Base-by-base conservation (phyloP, 1,140 invertebrate species). In the Ganaspis sp. region DNA sequence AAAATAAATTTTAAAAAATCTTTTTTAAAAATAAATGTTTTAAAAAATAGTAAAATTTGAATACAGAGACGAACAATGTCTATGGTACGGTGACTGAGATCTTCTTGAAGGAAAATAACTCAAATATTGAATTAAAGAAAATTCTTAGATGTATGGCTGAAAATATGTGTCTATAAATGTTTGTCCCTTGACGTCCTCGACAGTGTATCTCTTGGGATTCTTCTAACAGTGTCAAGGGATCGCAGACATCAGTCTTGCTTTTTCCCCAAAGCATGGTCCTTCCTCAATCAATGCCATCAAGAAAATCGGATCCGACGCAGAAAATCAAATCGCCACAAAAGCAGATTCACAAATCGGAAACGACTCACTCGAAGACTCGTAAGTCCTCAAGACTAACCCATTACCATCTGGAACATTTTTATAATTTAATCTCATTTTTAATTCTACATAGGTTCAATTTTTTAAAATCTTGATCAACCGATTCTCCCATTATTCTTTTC, bases 221-320 rank as follows among this genome's bases (percentile, higher is more conserved):
- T 90, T 90, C 88, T 90, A 91, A 91, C 89, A 91, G 90, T 90
- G 87, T 89, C 86, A 90, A 87, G 87, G 87, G 85, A 85, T 90
- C 89, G 87, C 88, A 91, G 87, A 88, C 86, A 83, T 81, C 78
- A 76, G 74, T 79, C 78, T 83, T 87, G 81, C 84, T 85, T 76
- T 23, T 77, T 75, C 81, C 64, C 70, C 84, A 83, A 69, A 76
- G 80, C 75, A 8, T 76, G 37, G 49, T 73, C 19, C 70, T 72
- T 45, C 72, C 42, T 21, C 42, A 73, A 64, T 17, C 38, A 70
- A 73, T 81, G 69, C 58, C 53, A 23, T 21, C 64, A 9, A 11
- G 26, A 21, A 71, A 75, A 49, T 26, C 37, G 75, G 49, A 29
- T 12, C 12, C 26, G 11, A 29, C 23, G 58, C 58, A 64, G 58